Evolutionary conservation across 2,113 vertebrate species (phyloP).

Genomic region (Oxyruncus cristatus): DNA sequence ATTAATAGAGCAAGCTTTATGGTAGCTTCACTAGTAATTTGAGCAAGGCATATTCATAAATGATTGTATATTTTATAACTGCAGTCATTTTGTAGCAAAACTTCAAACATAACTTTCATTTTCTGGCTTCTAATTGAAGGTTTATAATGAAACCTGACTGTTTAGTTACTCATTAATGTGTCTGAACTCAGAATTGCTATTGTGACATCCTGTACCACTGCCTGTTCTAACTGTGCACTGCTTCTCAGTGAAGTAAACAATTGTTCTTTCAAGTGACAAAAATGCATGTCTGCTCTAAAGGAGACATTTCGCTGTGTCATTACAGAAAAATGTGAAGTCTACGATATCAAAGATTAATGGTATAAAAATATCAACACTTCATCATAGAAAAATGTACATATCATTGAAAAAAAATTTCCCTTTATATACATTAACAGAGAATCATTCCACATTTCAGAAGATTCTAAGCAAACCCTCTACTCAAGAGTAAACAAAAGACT

Average conservation of each 20-base stretch:
- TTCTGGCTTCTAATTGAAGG: background rate
- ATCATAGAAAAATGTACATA: conserved; percentile 14
- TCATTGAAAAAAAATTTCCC: background rate
- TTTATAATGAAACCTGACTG: background rate
- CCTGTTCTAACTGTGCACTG: background rate
- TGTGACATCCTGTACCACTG: conserved; percentile 11
- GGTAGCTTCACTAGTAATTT: background rate
- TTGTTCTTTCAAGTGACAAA: conserved; percentile 36
- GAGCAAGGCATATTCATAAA: background rate
- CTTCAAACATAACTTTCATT: background rate
- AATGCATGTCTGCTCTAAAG: background rate
- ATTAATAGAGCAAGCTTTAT: background rate
- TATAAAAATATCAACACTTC: background rate
- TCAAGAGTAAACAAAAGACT: background rate
- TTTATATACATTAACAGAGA: background rate
- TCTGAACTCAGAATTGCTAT: background rate
- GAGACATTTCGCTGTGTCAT: background rate
- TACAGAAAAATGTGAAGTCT: conserved; percentile 44
- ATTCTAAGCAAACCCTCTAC: background rate
- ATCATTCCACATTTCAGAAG: background rate
- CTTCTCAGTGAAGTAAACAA: conserved; percentile 39
- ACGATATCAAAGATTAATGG: conserved; percentile 5
- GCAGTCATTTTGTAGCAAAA: background rate
- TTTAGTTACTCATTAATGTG: background rate
- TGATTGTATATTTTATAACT: background rate